A percentile compares a stretch with the other conserved stretches of the same genome.
phyloP scores from a whole-genome alignment of 2,113 vertebrate genomes.

The Caracal caracal region DNA sequence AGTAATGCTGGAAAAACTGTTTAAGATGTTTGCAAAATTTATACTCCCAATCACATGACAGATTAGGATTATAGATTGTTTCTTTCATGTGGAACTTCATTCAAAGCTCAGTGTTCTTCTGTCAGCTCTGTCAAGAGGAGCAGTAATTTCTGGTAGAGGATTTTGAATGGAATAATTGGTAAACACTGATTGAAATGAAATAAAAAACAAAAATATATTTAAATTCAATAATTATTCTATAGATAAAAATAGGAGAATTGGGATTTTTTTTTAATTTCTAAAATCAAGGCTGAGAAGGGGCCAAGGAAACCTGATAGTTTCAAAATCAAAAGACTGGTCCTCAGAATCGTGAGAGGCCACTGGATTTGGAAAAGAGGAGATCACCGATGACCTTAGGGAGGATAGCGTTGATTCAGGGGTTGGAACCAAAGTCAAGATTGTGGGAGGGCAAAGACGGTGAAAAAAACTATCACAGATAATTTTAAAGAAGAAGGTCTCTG shows the following conservation, averaged over 20 bases:
- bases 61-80: background rate
- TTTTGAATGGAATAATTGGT: background rate
- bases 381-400: background rate
- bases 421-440: background rate
- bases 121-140: background rate
- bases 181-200: slow-evolving; percentile 46
- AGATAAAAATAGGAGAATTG: background rate
- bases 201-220: background rate
- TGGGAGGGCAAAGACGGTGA: background rate
- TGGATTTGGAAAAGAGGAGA: background rate
- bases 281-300: background rate
- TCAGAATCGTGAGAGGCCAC: background rate
- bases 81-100: background rate
- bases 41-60: background rate
- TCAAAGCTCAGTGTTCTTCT: background rate
- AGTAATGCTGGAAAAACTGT: background rate
- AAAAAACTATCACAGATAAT: background rate
- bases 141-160: background rate
- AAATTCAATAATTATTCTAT: background rate
- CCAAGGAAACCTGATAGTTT: background rate
- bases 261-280: slow-evolving; percentile 1
- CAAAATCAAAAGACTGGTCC: background rate
- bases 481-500: background rate
- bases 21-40: background rate
- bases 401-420: background rate